Evolutionary conservation across 2,797 vertebrate genomes (phyloP).

Genomic region (Hirundo rustica): DNA sequence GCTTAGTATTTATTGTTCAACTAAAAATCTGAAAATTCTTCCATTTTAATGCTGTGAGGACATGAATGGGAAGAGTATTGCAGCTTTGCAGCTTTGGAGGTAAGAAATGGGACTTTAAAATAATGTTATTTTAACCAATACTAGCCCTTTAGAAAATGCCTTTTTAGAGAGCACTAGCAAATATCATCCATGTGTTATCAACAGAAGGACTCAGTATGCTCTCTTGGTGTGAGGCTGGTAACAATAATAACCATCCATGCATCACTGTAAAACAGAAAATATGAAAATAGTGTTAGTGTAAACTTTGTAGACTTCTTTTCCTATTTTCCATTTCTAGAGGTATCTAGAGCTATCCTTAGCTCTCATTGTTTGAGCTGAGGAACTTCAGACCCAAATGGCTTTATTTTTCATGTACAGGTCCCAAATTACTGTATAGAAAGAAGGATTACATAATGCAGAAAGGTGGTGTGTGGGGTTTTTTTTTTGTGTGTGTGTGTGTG

Average conservation of each 20-base stretch:
- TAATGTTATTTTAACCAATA: background rate
- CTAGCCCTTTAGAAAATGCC: background rate
- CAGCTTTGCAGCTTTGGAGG: background rate
- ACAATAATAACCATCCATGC: background rate
- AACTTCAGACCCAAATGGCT: background rate
- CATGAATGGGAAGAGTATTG: background rate
- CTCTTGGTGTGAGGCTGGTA: background rate
- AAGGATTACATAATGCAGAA: conserved; percentile 54
- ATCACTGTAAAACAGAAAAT: background rate
- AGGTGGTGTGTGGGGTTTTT: too few relatives aligned
- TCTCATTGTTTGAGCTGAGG: background rate
- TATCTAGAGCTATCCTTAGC: background rate
- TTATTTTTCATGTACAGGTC: conserved; percentile 27
- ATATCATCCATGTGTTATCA: background rate
- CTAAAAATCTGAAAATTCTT: background rate
- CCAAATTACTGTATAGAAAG: conserved; percentile 40
- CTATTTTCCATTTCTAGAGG: background rate
- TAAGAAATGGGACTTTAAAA: background rate
- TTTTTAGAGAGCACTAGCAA: background rate
- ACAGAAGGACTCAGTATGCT: background rate
- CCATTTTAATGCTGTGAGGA: background rate
- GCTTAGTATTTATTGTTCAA: background rate
- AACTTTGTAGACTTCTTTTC: background rate
- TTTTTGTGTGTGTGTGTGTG: too few relatives aligned
- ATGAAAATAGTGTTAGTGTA: background rate